A percentile compares a stretch with the other conserved stretches of the same genome.
Evolutionary conservation across 2,888 invertebrate species (phyloP).

Genomic region (Rotaria sp.): DNA sequence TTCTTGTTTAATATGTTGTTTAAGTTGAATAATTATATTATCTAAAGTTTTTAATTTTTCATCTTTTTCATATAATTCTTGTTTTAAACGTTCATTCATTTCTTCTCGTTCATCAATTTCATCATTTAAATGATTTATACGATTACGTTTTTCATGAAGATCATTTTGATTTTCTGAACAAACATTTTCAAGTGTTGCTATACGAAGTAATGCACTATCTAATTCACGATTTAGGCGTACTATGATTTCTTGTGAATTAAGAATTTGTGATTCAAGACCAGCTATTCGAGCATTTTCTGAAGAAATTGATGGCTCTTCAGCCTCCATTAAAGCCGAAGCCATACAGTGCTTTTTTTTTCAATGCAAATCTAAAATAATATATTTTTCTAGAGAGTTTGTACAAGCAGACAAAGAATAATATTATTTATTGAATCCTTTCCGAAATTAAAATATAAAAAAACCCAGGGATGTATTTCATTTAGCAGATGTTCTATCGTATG

Average conservation of each 20-base stretch:
- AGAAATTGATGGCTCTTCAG: not conserved
- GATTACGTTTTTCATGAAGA: not conserved
- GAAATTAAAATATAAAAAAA: no score
- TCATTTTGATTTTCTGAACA: not conserved
- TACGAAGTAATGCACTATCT: slow-evolving; percentile 18
- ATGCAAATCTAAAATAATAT: no score
- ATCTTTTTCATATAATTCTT: not conserved
- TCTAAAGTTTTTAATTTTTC: not conserved
- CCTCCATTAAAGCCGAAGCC: not conserved
- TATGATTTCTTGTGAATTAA: slow-evolving; percentile 15
- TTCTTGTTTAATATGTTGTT: not conserved
- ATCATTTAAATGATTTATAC: not conserved
- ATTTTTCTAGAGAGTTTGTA: no score
- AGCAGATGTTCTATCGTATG: no score
- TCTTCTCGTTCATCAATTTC: not conserved
- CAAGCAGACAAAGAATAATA: no score
- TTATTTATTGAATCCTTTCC: no score
- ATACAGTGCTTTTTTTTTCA: no score
- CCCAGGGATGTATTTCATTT: no score
- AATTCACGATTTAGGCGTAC: slow-evolving; percentile 13
- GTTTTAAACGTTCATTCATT: not conserved
- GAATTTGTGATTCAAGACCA: slow-evolving; percentile 5
- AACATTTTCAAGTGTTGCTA: not conserved
- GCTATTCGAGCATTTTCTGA: not conserved
- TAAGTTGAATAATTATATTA: not conserved